Evolutionary conservation across 2,797 vertebrate species (phyloP).

Genomic region (Hybognathus amarus): DNA sequence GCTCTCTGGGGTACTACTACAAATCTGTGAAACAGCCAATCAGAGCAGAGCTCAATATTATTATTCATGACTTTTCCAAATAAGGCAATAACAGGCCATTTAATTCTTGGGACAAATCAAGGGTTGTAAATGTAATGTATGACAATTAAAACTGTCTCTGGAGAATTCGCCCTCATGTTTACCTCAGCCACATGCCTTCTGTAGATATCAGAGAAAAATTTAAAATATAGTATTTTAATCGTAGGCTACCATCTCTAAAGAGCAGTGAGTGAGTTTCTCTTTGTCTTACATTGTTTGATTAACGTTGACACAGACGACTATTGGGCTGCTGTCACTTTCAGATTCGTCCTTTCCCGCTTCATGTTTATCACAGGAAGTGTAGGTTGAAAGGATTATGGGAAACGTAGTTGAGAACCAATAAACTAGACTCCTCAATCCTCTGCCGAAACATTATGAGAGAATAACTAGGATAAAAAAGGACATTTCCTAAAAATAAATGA

Average conservation of each 20-base stretch:
- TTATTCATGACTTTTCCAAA: no score
- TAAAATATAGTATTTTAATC: not conserved
- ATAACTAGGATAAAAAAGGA: not conserved
- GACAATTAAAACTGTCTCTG: no score
- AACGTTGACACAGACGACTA: no score
- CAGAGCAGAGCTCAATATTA: no score
- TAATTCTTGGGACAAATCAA: no score
- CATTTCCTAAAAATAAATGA: not conserved
- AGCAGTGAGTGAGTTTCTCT: not conserved
- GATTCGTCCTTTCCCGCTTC: conserved; percentile 38
- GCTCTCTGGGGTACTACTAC: no score
- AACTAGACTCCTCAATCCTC: not conserved
- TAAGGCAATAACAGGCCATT: no score
- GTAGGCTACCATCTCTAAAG: not conserved
- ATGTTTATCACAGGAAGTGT: conserved; percentile 41
- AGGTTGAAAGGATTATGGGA: conserved; percentile 66
- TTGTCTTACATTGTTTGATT: not conserved
- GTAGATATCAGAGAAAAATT: no score
- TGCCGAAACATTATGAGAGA: not conserved
- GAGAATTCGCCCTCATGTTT: no score
- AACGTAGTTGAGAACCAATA: conserved; percentile 64
- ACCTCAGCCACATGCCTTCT: no score
- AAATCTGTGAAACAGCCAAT: no score
- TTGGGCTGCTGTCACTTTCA: not conserved
- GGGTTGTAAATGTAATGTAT: no score